phyloP scores from a whole-genome alignment of 2,888 invertebrate genomes.

The Tetheella fluctuosa region DNA sequence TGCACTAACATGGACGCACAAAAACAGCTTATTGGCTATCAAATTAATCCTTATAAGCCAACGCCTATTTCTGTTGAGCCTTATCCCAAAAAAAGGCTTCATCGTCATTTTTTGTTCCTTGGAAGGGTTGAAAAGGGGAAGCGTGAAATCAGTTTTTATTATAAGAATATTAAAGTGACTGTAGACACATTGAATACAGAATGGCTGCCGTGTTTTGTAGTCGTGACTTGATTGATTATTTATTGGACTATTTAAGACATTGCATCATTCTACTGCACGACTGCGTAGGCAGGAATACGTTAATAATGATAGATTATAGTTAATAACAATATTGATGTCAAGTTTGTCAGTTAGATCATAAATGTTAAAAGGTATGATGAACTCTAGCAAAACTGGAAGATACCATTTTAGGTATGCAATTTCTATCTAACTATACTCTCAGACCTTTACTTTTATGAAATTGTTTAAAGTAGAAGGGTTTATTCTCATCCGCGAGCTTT shows the following conservation, averaged over 20 bases:
- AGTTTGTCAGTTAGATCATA: neutral
- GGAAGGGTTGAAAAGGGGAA: conserved; percentile 56
- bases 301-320: conserved; percentile 8
- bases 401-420: neutral
- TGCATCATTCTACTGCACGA: conserved; percentile 18
- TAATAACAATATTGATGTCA: conserved; percentile 13
- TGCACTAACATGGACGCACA: conserved; percentile 18
- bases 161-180: conserved; percentile 13
- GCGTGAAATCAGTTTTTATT: conserved; percentile 51
- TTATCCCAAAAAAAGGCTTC: conserved; percentile 38
- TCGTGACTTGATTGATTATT: conserved; percentile 21
- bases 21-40: conserved; percentile 43
- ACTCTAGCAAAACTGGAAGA: neutral
- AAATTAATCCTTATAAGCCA: conserved; percentile 4
- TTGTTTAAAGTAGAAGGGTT: neutral
- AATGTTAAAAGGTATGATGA: neutral
- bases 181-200: conserved; percentile 8
- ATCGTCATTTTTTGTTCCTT: conserved; percentile 47
- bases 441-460: neutral
- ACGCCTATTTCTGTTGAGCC: conserved; percentile 28
- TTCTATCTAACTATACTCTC: neutral
- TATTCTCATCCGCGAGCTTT: neutral
- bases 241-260: conserved; percentile 21
- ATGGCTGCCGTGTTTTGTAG: conserved; percentile 1
- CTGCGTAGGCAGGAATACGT: conserved; percentile 7